These are phyloP conservation scores for Napeogenes inachia DNA, from an alignment of 2,888 invertebrate genomes.

Conservation along the genomic window DNA sequence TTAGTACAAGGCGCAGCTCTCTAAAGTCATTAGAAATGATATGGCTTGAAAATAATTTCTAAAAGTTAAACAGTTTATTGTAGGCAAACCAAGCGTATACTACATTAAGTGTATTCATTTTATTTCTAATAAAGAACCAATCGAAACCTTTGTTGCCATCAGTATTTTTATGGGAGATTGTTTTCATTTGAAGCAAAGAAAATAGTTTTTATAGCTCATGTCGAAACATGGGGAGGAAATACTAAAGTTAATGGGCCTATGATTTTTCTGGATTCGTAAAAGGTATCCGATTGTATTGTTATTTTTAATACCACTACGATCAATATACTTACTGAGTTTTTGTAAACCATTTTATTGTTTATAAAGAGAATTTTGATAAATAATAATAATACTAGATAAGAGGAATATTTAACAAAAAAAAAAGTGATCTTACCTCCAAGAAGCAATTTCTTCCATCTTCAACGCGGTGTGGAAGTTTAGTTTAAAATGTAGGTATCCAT, in stretches of 20 bases:
- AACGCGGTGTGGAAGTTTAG: too few species aligned
- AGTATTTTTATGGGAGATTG: constrained; percentile 1
- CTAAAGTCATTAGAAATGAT: background rate
- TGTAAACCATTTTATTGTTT: too few species aligned
- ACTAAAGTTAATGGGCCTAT: background rate
- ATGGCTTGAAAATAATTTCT: background rate
- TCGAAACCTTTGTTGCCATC: background rate
- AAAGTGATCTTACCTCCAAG: too few species aligned
- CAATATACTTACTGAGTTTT: background rate
- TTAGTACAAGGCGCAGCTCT: background rate
- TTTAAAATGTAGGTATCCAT: too few species aligned
- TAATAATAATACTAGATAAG: too few species aligned
- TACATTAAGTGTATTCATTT: background rate
- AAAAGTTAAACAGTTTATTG: background rate
- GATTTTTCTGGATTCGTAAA: constrained; percentile 1
- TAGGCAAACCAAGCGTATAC: too few species aligned
- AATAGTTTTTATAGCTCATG: constrained; percentile 5
- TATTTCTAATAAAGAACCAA: background rate
- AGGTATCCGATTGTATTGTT: background rate
- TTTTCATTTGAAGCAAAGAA: constrained; percentile 5
- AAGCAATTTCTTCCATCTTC: too few species aligned
- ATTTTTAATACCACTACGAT: background rate
- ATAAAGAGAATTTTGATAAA: too few species aligned
- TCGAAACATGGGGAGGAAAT: background rate
- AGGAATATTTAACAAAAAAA: too few species aligned